Evolutionary conservation across 2,113 vertebrate species (phyloP), one percentile per base, ranked within the genome.

Genomic region (Lanius collurio): DNA sequence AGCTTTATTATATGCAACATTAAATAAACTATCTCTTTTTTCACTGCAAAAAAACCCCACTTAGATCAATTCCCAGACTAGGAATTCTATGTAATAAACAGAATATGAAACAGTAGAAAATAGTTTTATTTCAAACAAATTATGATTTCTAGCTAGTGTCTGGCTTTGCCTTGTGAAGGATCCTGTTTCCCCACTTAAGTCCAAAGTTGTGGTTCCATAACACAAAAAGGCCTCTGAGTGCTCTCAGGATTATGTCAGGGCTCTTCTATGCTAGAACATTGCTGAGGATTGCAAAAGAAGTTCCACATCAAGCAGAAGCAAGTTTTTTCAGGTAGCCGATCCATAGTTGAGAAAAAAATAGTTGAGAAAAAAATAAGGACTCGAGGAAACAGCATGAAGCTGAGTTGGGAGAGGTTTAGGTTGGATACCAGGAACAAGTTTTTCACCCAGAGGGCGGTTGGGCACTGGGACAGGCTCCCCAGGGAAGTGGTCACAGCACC

Each of bases 21-120:
- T 90, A 47, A 20, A 89, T 92, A 92, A 95, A 89, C 62, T 73
- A 79, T 47, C 20, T 68, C 90, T 65, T 75, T 85, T 56, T 83
- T 76, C 55, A 63, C 22, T 65, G 65, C 17, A 47, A 24, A 89
- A 89, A 87, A 89, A 86, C 87, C 46, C 63, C 44, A 42, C 3
- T 44, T 80, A 88, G 27, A 77, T 50, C 78, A 86, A 63, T 41
- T 91, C 79, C 42, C 60, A 64, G 39, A 31, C 21, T 55, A 65
- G 19, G 41, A 31, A 81, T 83, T 87, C 55, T 70, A 7, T 70
- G 55, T 52, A 70, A 70, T 37, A 95, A 94, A 77, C 20, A 86
- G 37, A 86, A 52, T 68, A 86, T 30, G 59, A 80, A 91, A 77
- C 13, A 56, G 41, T 28, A 65, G 16, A 83, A 91, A 73, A 95